Evolutionary conservation across 1,140 invertebrate species (phyloP).

Genomic region (Polypedilum pembai): DNA sequence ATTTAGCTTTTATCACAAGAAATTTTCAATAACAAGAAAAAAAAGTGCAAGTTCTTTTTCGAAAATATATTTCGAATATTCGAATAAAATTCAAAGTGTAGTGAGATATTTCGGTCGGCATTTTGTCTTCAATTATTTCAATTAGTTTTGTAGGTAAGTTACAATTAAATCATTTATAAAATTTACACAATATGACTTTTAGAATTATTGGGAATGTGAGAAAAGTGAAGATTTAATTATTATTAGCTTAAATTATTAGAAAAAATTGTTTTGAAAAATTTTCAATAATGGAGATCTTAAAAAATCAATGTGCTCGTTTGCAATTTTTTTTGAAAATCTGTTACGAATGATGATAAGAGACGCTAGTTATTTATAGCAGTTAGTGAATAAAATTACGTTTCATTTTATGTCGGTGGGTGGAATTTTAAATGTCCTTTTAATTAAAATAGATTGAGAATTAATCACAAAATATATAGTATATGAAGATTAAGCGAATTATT

Average conservation of each 20-base stretch:
- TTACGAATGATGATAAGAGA: not conserved
- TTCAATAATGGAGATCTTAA: slow-evolving; percentile 1
- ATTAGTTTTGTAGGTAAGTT: not conserved
- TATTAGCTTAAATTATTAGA: not conserved
- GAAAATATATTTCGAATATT: not conserved
- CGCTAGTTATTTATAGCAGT: slow-evolving; percentile 13
- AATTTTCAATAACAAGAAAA: not conserved
- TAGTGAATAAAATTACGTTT: not conserved
- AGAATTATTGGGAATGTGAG: not conserved
- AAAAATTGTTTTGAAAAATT: not conserved
- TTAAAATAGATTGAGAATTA: too few species aligned
- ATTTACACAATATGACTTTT: not conserved
- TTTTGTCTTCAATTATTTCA: not conserved
- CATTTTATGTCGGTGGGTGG: not conserved
- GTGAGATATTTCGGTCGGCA: not conserved
- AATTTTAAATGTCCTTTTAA: too few species aligned
- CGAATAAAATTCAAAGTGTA: not conserved
- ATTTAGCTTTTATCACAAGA: not conserved
- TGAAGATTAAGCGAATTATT: too few species aligned
- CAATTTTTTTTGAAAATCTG: slow-evolving; percentile 7
- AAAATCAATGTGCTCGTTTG: slow-evolving; percentile 25
- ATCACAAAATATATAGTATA: too few species aligned
- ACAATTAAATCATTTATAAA: not conserved
- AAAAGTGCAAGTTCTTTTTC: not conserved
- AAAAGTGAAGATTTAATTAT: not conserved